Evolutionary conservation across 1,140 invertebrate species (phyloP).

Genomic region (Zaprionus davidi): DNA sequence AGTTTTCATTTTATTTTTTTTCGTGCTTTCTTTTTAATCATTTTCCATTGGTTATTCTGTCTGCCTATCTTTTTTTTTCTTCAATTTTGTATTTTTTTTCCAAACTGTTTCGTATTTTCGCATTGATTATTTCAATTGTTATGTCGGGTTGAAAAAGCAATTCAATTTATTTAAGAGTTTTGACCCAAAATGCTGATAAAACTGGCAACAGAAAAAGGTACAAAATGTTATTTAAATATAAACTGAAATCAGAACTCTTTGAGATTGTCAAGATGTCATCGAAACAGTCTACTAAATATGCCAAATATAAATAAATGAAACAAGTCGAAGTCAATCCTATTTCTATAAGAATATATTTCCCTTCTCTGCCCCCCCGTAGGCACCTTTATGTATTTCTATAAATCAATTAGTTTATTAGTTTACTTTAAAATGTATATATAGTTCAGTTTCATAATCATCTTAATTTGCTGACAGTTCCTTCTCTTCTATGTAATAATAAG

Average conservation of each 20-base stretch:
- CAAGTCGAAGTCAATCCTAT: too few relatives aligned
- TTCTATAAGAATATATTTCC: not conserved
- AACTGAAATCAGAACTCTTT: not conserved
- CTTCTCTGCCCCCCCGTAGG: too few relatives aligned
- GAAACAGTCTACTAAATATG: not conserved
- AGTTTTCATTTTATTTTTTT: not conserved
- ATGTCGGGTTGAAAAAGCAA: constrained; percentile 48
- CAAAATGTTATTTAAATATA: constrained; percentile 25
- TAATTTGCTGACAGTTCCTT: constrained; percentile 8
- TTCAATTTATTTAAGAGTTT: constrained; percentile 82
- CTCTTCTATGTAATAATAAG: not conserved
- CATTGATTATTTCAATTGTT: constrained; percentile 15
- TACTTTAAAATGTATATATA: too few relatives aligned
- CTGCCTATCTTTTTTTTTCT: not conserved
- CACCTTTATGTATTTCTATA: not conserved
- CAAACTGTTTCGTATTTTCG: constrained; percentile 27
- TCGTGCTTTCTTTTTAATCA: not conserved
- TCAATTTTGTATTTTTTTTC: constrained; percentile 9
- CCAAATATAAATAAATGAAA: not conserved
- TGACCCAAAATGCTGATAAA: constrained; percentile 29
- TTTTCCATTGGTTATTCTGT: not conserved
- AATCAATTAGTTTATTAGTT: not conserved
- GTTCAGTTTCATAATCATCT: not conserved
- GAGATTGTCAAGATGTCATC: not conserved
- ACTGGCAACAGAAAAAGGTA: constrained; percentile 29